Conservation (phyloP, 2,888 invertebrate genomes). For the Nasonovia ribisnigri region DNA sequence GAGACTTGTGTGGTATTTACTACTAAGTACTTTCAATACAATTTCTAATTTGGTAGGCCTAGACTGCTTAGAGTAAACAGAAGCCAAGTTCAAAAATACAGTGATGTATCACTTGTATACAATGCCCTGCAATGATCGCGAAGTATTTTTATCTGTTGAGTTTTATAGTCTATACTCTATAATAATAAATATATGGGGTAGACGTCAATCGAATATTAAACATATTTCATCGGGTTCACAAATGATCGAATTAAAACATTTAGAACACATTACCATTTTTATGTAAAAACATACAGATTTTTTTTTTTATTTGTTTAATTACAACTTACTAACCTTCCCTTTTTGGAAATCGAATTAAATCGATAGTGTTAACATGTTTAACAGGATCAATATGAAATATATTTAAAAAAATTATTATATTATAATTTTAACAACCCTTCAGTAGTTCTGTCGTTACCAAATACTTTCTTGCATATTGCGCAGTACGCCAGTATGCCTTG, state of each 20-base stretch:
- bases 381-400: neutral
- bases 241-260: neutral
- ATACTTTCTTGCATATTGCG: neutral
- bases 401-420: neutral
- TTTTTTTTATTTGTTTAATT: neutral
- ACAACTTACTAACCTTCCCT: neutral
- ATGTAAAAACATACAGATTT: neutral
- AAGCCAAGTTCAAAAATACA: slow-evolving; percentile 35
- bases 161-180: neutral
- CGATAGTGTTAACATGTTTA: neutral
- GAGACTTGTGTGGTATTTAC: neutral
- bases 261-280: neutral
- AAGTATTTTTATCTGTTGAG: slow-evolving; percentile 20
- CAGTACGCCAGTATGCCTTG: neutral
- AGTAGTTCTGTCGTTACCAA: neutral
- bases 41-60: slow-evolving; percentile 1
- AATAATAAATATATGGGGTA: neutral
- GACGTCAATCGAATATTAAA: neutral
- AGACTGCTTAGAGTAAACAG: slow-evolving; percentile 17
- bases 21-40: neutral
- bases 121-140: neutral
- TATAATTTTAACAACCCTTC: neutral
- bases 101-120: neutral
- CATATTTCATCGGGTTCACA: neutral
- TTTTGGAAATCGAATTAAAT: neutral